These are phyloP conservation scores for Lomographa bimaculata DNA, from an alignment of 2,888 invertebrate genomes.

Conservation along the genomic window DNA sequence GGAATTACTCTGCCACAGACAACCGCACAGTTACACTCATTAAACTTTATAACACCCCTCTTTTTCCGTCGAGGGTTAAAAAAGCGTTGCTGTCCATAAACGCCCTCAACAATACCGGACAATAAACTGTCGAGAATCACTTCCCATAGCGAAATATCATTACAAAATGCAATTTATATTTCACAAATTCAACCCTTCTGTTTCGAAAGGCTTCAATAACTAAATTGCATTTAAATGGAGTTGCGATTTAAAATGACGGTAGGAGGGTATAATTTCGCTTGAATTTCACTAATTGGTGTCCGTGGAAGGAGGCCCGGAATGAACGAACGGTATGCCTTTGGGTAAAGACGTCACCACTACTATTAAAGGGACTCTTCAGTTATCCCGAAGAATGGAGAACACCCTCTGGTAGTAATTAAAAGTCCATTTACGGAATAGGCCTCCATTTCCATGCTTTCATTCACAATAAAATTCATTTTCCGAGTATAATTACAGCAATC, in stretches of 20 bases:
- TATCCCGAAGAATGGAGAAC: slow-evolving; percentile 51
- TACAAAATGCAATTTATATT: slow-evolving; percentile 45
- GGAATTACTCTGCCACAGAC: too few species aligned
- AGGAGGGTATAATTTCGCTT: slow-evolving; percentile 51
- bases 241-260: slow-evolving; percentile 46
- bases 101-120: slow-evolving; percentile 13
- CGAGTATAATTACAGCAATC: slow-evolving; percentile 34
- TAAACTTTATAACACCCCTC: too few species aligned
- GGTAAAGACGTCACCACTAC: slow-evolving; percentile 49
- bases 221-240: slow-evolving; percentile 43
- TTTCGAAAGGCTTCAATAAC: slow-evolving; percentile 34
- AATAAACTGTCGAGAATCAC: slow-evolving; percentile 31
- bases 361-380: slow-evolving; percentile 51
- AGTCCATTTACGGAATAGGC: slow-evolving; percentile 53
- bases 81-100: too few species aligned
- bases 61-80: too few species aligned
- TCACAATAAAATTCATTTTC: slow-evolving; percentile 34
- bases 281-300: slow-evolving; percentile 49
- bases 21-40: too few species aligned
- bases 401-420: slow-evolving; percentile 57
- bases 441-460: slow-evolving; percentile 30
- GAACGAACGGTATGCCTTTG: slow-evolving; percentile 48
- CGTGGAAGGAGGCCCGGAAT: slow-evolving; percentile 33
- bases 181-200: slow-evolving; percentile 43
- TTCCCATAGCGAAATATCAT: slow-evolving; percentile 43